phyloP scores from a whole-genome alignment of 2,888 invertebrate species.

The Ypsolopha scabrella region DNA sequence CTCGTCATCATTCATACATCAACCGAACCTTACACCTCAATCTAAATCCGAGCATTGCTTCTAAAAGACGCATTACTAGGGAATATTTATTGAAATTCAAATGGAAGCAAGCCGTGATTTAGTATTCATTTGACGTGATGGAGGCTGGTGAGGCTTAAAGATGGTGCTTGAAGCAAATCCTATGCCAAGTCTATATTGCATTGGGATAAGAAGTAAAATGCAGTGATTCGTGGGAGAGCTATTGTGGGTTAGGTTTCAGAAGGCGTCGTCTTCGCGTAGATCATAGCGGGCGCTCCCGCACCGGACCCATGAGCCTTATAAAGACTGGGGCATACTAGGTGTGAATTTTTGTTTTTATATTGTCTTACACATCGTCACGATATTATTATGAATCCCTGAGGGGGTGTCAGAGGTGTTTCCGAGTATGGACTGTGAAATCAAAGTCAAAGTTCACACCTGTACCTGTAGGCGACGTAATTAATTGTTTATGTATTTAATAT shows the following conservation, averaged over 20 bases:
- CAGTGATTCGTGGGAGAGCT: too few relatives aligned
- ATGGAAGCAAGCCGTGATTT: slow-evolving; percentile 56
- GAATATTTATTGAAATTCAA: slow-evolving; percentile 67
- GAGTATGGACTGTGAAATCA: too few relatives aligned
- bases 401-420: too few relatives aligned
- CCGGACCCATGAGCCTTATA: slow-evolving; percentile 33
- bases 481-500: too few relatives aligned
- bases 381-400: too few relatives aligned
- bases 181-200: too few relatives aligned
- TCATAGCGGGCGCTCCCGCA: slow-evolving; percentile 44
- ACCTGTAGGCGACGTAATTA: too few relatives aligned
- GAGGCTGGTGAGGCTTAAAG: slow-evolving; percentile 59
- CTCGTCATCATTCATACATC: slow-evolving; percentile 1
- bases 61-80: slow-evolving; percentile 29
- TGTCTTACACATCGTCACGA: too few relatives aligned
- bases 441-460: too few relatives aligned
- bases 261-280: slow-evolving; percentile 68
- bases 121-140: slow-evolving; percentile 70
- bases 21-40: slow-evolving; percentile 5
- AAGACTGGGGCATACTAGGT: slow-evolving; percentile 18
- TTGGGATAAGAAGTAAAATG: too few relatives aligned
- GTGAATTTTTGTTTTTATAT: not conserved
- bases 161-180: too few relatives aligned
- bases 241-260: slow-evolving; percentile 49
- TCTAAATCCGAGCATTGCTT: slow-evolving; percentile 4